Evolutionary conservation across 2,797 vertebrate genomes (phyloP).

Genomic region (Liparis tanakae): DNA sequence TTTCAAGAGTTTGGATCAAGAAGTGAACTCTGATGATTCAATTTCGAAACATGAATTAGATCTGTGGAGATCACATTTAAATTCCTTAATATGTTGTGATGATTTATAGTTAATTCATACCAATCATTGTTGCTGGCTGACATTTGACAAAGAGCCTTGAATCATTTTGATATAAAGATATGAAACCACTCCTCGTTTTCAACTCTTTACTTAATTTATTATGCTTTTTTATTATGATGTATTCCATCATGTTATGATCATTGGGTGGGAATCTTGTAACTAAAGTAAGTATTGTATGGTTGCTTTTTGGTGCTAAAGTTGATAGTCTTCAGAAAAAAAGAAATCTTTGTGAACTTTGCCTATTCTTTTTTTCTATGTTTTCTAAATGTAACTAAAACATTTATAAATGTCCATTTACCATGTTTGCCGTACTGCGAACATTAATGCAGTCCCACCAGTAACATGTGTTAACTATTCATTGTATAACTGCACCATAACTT

Average conservation of each 20-base stretch:
- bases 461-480: slow-evolving; percentile 50
- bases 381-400: background rate
- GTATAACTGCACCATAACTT: slow-evolving; percentile 38
- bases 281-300: background rate
- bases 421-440: slow-evolving; percentile 3
- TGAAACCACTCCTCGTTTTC: background rate
- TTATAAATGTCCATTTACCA: background rate
- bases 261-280: background rate
- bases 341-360: slow-evolving; percentile 9
- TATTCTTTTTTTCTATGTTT: background rate
- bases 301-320: slow-evolving; percentile 3
- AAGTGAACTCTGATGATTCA: slow-evolving; percentile 11
- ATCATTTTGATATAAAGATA: background rate
- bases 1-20: slow-evolving; percentile 31
- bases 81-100: slow-evolving; percentile 22
- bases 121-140: background rate
- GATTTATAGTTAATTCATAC: slow-evolving; percentile 2
- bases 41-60: background rate
- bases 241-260: background rate
- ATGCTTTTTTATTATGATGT: background rate
- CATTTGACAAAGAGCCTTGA: slow-evolving; percentile 3
- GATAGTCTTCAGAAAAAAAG: too few relatives aligned
- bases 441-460: slow-evolving; percentile 16
- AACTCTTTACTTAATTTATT: background rate
- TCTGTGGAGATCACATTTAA: slow-evolving; percentile 15